Base-by-base conservation (phyloP, 1,140 invertebrate species). In the Pseudomyrmex concolor region DNA sequence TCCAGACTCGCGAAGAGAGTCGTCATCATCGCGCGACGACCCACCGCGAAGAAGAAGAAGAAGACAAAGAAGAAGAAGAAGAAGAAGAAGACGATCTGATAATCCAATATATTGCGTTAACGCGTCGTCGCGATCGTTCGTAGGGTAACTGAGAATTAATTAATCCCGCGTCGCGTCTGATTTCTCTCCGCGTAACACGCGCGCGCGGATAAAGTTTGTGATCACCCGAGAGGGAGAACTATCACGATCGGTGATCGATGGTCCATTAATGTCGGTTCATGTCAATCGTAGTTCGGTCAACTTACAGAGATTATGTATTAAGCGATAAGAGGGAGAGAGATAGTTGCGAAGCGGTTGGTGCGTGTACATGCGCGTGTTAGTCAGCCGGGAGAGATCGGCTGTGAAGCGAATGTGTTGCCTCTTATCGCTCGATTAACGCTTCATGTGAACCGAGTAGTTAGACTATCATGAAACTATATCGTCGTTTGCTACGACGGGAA, bases 61-160 rank as follows among this genome's bases (percentile, higher is more conserved):
- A 62, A 43, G 34, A 34, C 5, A 5, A 34, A 34, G 34, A 34
- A 15, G 43, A 62, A 43, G 74, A 84, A 2, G 25, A 25, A 12
- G 34, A 62, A 43, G 25, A 34, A 34, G 25, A 34, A 34, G 25
- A 34, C 25, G 25, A 34, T 34, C 34, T 34, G 34, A 34, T 34
- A 34, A 34, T 34, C 34, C 5, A 34, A 34, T 34, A 34, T 34
- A 4, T 34, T 43, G 73, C 55, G 71, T 45, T 22, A 51, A 12
- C 25, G 68, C 68, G n/a, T 70, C 13, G 43, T 34, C 66, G 48
- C 17, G 50, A 77, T 63, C 45, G 60, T 68, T 13, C 50, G 63
- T 3, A 25, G 25, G 50, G n/a, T 54, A 77, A 77, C 60, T 74
- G 72, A 63, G 72, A 15, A 9, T 50, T 74, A 74, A 74, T 74